Percentiles rank a stretch among this genome's conserved stretches.
phyloP scores from a whole-genome alignment of 35 echinoderm and acorn worm species.

The Apostichopus japonicus region DNA sequence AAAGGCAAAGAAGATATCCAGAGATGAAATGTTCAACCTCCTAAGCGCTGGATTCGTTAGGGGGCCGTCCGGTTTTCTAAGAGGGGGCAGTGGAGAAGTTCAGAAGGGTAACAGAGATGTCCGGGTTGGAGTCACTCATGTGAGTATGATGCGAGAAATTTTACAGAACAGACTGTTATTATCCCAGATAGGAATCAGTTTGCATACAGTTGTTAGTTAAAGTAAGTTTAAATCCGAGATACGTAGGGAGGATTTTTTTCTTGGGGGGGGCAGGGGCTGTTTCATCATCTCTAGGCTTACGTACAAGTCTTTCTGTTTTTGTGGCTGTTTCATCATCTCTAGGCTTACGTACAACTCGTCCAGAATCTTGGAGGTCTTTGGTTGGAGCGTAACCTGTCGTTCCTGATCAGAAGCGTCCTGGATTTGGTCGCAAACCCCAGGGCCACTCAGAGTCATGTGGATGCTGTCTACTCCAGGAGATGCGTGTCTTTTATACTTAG shows the following conservation, averaged over 20 bases:
- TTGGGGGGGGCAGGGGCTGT: no score
- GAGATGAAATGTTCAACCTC: constrained; percentile 76
- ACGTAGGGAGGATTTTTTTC: no score
- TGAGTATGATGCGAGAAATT: constrained; percentile 49
- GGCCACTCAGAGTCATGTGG: constrained; percentile 92
- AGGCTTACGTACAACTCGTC: constrained; percentile 90
- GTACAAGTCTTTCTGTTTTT: neutral
- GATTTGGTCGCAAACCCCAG: constrained; percentile 89
- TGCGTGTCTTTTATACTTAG: constrained; percentile 95
- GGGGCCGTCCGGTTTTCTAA: constrained; percentile 92
- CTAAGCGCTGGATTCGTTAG: constrained; percentile 90
- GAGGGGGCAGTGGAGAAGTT: constrained; percentile 83
- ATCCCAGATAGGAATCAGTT: no score
- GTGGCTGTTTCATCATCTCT: neutral
- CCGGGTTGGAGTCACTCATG: constrained; percentile 96
- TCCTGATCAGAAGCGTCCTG: constrained; percentile 76
- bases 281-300: no score
- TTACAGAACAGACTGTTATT: no score
- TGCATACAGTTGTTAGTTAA: no score
- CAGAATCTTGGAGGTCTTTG: constrained; percentile 90
- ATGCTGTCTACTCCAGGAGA: constrained; percentile 90
- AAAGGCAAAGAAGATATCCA: constrained; percentile 66
- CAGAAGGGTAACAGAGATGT: constrained; percentile 81
- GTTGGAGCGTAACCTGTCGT: constrained; percentile 91
- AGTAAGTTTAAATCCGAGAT: no score